A percentile compares a stretch with the other conserved stretches of the same genome.
Evolutionary conservation across 2,888 invertebrate species (phyloP).

Genomic region (Dynastes hyllus): DNA sequence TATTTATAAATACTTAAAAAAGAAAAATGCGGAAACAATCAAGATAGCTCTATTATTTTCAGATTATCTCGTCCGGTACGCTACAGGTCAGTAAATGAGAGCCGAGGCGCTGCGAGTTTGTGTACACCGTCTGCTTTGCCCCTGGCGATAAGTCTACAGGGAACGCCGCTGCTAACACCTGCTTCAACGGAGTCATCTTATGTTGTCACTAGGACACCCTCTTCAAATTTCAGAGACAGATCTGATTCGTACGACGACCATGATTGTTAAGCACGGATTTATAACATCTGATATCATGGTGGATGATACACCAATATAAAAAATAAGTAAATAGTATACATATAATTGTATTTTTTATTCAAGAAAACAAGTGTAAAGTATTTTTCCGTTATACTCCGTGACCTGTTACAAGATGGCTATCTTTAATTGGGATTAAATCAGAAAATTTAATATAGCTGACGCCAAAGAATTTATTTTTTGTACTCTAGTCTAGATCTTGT

Average conservation of each 20-base stretch:
- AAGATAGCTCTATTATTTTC: conserved; percentile 57
- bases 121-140: conserved; percentile 84
- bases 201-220: conserved; percentile 67
- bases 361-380: neutral
- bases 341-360: conserved; percentile 23
- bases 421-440: conserved; percentile 32
- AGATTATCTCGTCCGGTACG: conserved; percentile 83
- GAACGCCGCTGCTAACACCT: conserved; percentile 73
- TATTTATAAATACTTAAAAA: neutral
- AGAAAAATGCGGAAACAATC: neutral
- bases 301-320: conserved; percentile 4
- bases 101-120: conserved; percentile 80
- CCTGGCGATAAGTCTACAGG: conserved; percentile 83
- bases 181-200: conserved; percentile 67
- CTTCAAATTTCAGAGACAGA: conserved; percentile 66
- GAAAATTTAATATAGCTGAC: neutral
- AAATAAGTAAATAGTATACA: conserved; percentile 19
- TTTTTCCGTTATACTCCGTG: conserved; percentile 37
- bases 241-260: conserved; percentile 68
- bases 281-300: neutral
- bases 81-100: conserved; percentile 82
- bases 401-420: conserved; percentile 30
- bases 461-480: neutral
- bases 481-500: neutral
- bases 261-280: conserved; percentile 62